These are phyloP conservation scores for Amphipyra berbera DNA, from an alignment of 2,888 invertebrate genomes.

Conservation along the genomic window DNA sequence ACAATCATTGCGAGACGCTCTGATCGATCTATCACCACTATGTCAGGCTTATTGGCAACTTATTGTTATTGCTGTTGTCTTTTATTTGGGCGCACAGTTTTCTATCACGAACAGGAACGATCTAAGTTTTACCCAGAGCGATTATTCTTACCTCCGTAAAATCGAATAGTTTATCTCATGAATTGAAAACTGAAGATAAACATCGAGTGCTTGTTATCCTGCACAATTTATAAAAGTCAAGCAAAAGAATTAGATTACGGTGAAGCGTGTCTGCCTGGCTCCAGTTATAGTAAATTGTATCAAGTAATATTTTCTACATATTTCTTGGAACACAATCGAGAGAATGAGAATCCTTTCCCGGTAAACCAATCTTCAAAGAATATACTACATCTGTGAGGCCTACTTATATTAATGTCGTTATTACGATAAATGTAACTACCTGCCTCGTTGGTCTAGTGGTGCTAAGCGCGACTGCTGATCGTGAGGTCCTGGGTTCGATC, in stretches of 20 bases:
- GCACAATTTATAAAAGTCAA: slow-evolving; percentile 43
- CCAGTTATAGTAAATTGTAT: slow-evolving; percentile 24
- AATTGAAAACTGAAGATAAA: slow-evolving; percentile 47
- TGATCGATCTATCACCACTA: too few species aligned
- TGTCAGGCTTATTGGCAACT: too few species aligned
- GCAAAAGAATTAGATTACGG: slow-evolving; percentile 40
- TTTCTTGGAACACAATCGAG: slow-evolving; percentile 18
- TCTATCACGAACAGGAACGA: background rate
- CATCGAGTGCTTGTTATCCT: slow-evolving; percentile 29
- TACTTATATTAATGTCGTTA: background rate
- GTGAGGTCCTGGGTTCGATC: too few species aligned
- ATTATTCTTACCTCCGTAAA: slow-evolving; percentile 31
- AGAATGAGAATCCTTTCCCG: slow-evolving; percentile 10
- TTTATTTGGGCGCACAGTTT: background rate
- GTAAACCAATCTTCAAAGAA: slow-evolving; percentile 4
- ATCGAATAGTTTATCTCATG: slow-evolving; percentile 35
- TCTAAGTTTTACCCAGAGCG: slow-evolving; percentile 12
- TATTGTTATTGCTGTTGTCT: too few species aligned
- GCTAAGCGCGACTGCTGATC: too few species aligned
- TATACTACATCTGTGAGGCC: background rate
- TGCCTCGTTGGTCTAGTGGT: background rate
- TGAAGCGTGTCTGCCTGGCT: slow-evolving; percentile 24
- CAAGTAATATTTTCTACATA: slow-evolving; percentile 32
- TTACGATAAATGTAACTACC: slow-evolving; percentile 3
- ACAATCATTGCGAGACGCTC: too few species aligned